Evolutionary conservation across 2,113 vertebrate genomes (phyloP), one percentile per base, ranked within the genome.

Genomic region (Eurystomus gularis): DNA sequence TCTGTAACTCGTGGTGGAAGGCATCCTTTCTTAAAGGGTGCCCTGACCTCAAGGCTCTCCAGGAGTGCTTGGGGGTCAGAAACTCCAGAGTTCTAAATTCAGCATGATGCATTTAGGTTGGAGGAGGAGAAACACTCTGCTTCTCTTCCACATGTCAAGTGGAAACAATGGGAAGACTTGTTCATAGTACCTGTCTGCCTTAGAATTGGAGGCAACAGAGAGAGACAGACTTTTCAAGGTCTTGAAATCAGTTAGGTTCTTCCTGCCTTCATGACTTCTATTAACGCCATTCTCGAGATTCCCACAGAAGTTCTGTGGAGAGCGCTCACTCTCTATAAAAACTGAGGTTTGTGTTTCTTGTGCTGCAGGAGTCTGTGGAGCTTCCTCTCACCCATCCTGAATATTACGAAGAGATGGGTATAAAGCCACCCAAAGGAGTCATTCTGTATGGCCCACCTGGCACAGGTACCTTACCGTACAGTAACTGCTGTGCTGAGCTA

Each of bases 371-470:
- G 82, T 99, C 99, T 25, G 99, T 99, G 96, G 99, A 99, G 97
- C 98, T 99, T 84, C 99, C 99, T 31, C 99, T 99, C 64, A 99
- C 99, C 85, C 99, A 99, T 79, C 99, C 99, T 75, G 99, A 99
- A 31, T 99, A 99, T 95, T 99, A 99, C 10, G 99, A 99, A 91
- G 99, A 99, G 93, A 99, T 99, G 99, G 99, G 99, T 40, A 99
- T 99, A 70, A 99, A 99, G 85, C 99, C 99, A 44, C 99, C 99
- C 17, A 99, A 99, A 96, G 99, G 99, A 73, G 99, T 99, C 82
- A 99, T 99, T 97, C 97, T 99, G 9, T 99, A 99, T 5, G 99
- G 99, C 7, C 98, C 99, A 6, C 99, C 99, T 29, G 99, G 99
- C 94, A 99, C 99, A 98, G 99, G 99, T 99, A 94, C 49, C 93